phyloP scores from a whole-genome alignment of 2,797 vertebrate genomes.

The Petrocephalus sullivani region DNA sequence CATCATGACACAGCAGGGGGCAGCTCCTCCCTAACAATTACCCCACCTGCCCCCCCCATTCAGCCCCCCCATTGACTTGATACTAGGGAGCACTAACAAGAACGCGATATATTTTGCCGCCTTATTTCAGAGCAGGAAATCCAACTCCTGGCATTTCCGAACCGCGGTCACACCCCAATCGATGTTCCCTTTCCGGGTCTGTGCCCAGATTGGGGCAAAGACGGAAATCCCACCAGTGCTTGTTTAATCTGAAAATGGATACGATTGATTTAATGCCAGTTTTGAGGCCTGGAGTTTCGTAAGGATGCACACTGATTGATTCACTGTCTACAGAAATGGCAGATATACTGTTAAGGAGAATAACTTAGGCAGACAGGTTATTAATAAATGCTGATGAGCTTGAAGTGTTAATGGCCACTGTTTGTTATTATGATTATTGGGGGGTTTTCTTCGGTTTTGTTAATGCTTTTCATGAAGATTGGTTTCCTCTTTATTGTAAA shows the following conservation, averaged over 20 bases:
- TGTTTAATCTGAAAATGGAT: conserved; percentile 19
- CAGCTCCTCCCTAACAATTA: too few species aligned
- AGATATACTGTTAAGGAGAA: not conserved
- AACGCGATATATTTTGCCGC: not conserved
- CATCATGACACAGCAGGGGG: too few species aligned
- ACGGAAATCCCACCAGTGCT: not conserved
- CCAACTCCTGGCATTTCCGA: not conserved
- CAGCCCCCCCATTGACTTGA: not conserved
- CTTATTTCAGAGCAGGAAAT: not conserved
- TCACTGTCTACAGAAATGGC: not conserved
- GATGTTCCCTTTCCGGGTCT: not conserved
- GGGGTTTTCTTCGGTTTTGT: not conserved
- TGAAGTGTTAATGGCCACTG: conserved; percentile 5
- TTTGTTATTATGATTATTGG: conserved; percentile 11
- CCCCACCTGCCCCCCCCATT: too few species aligned
- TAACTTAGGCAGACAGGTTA: not conserved
- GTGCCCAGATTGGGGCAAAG: not conserved
- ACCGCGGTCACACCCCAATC: not conserved
- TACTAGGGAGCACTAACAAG: not conserved
- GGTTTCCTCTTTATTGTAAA: not conserved
- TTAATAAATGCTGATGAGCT: conserved; percentile 12
- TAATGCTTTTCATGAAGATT: conserved; percentile 11
- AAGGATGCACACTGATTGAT: not conserved
- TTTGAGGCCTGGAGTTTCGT: not conserved
- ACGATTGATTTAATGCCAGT: conserved; percentile 16